These are phyloP conservation scores for Megalops cyprinoides DNA, from an alignment of 2,797 vertebrate species.

Conservation along the genomic window DNA sequence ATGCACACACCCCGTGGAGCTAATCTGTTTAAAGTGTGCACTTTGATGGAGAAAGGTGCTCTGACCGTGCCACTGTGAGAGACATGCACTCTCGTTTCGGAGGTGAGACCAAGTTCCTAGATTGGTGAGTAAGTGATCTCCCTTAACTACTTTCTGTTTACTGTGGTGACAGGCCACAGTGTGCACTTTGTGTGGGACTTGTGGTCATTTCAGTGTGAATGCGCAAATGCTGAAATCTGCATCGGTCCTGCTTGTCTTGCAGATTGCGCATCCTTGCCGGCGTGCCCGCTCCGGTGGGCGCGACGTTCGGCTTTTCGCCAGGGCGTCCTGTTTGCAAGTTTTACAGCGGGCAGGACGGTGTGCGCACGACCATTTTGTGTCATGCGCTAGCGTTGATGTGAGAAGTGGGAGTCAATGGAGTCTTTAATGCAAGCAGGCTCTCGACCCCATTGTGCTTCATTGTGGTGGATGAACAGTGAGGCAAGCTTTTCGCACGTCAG, in stretches of 20 bases:
- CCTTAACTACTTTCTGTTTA: background rate
- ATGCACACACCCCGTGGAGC: background rate
- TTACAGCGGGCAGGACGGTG: background rate
- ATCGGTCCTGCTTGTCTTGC: background rate
- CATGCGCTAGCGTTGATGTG: background rate
- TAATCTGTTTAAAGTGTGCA: too few species aligned
- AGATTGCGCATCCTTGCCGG: background rate
- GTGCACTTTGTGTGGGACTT: background rate
- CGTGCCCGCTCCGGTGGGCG: background rate
- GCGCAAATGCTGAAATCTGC: background rate
- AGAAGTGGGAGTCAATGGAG: background rate
- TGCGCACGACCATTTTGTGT: background rate
- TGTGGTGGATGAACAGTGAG: background rate
- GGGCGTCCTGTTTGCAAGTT: background rate
- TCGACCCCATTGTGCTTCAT: background rate
- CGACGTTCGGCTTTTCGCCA: background rate
- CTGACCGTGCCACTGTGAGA: too few species aligned
- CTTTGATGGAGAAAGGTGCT: too few species aligned
- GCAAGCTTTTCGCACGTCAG: background rate
- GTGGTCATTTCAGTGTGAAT: conserved; percentile 1
- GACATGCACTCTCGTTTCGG: too few species aligned
- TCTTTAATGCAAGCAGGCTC: background rate
- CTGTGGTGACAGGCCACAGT: background rate
- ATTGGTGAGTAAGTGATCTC: conserved; percentile 74
- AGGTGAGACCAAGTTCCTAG: conserved; percentile 66